Conservation (phyloP, 2,797 vertebrate species). For the Anguilla anguilla region DNA sequence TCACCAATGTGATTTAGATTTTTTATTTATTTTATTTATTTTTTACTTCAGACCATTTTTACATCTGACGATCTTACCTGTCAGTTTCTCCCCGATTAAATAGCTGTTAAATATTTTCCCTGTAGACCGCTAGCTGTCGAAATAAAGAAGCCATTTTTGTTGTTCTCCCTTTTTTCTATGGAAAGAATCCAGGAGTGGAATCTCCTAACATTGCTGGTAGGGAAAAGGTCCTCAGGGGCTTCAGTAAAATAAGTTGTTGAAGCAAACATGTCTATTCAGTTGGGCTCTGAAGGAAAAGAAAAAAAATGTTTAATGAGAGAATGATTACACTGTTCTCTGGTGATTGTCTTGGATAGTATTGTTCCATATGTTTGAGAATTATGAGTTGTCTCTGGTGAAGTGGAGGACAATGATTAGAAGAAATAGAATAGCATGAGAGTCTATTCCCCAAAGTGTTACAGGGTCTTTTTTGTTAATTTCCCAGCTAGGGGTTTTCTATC, state of each 20-base stretch:
- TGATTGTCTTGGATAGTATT: conserved; percentile 72
- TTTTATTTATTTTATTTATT: not conserved
- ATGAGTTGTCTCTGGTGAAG: conserved; percentile 70
- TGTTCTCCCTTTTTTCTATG: conserved; percentile 30
- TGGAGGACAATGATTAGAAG: conserved; percentile 75
- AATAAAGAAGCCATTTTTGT: conserved; percentile 67
- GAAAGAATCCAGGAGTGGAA: conserved; percentile 58
- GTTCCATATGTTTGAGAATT: conserved; percentile 75
- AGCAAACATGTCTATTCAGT: conserved; percentile 67
- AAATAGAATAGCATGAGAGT: conserved; percentile 75
- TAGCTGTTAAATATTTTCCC: conserved; percentile 61
- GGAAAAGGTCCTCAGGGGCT: conserved; percentile 63
- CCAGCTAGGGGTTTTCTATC: conserved; percentile 64
- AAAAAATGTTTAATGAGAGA: conserved; percentile 69
- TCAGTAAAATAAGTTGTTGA: conserved; percentile 72
- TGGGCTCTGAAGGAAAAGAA: conserved; percentile 58
- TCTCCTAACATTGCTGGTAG: conserved; percentile 54
- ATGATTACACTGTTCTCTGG: conserved; percentile 76
- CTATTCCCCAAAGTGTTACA: conserved; percentile 69
- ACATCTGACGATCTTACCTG: conserved; percentile 56
- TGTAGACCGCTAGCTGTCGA: conserved; percentile 60
- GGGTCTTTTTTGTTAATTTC: conserved; percentile 66
- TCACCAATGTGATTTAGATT: not conserved
- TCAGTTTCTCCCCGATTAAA: conserved; percentile 64
- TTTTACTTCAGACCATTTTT: conserved; percentile 39